Base-by-base conservation (phyloP, 2,113 vertebrate genomes). In the Phycodurus eques region DNA sequence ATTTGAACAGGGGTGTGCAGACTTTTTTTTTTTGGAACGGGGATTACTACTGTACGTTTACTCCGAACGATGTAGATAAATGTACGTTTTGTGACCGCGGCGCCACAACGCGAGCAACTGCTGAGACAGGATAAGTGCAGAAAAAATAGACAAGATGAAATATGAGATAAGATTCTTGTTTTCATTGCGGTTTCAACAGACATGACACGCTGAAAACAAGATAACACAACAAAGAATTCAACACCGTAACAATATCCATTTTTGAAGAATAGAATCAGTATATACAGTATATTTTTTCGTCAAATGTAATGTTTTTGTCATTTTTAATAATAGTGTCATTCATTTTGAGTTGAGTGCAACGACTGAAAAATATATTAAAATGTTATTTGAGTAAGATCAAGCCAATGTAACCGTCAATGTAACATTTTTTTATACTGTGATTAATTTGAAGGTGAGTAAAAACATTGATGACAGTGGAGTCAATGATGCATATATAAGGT, bases 161-260 rank as follows among this genome's bases (percentile, higher is more conserved):
- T 46, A 7, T 1, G n/a, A 46, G 63, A 65, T 66, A 66, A 66
- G 42, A 66, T 66, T 66, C 42, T 15, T 31, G n/a, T 46, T 66
- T 66, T 66, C 64, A 66, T 47, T 31, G 64, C 14, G 44, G 64
- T 66, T 27, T 22, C 47, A 65, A 65, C 63, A 64, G 62, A 42
- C 62, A n/a, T 44, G 20, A 44, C 31, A 17, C 13, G 39, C 20
- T 43, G 42, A 3, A 63, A 64, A 43, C 35, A 61, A 35, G 63
- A 66, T 47, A 27, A 46, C 20, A 15, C 11, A 9, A 46, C 59
- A 35, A 61, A 61, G 8, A 61, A 27, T 31, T 59, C 12, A 39
- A 39, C 35, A 6, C 35, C 35, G 4, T 1, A 39, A 39, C 6
- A 39, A 39, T 3, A 39, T 39, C 35, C 3, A 39, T 39, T 39